Evolutionary conservation across 2,888 invertebrate species (phyloP), one percentile per base, ranked within the genome.

Genomic region (Ichneumon xanthorius): DNA sequence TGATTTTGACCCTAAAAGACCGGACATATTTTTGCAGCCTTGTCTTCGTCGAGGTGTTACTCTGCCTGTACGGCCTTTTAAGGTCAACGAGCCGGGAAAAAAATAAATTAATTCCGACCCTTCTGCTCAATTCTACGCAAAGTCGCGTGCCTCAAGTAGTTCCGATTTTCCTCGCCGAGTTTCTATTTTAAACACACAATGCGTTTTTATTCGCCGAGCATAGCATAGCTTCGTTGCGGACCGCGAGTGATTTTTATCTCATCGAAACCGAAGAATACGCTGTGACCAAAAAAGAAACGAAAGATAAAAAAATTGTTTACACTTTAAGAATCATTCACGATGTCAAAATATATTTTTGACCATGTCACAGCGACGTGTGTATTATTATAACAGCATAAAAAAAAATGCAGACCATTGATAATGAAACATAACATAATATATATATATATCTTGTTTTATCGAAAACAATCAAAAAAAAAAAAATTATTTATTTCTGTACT

Each of bases 361-460:
- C 19, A 26, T 45, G n/a, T 68, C 68, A 78, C 58, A 45, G 58
- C 26, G 40, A 68, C 53, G 55, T 68, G 48, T 53, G 61, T 58
- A 58, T 58, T 22, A 58, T 58, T 58, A 14, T 58, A 81, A 73
- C 72, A 78, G 55, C 50, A 72, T 53, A 2, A 68, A 78, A 68
- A 75, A 33, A 48, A 71, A 75, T 73, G 53, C 50, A 77, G 58
- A 84, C 67, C 61, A 77, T 85, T 68, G 58, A 84, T 79, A 82
- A 63, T 82, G 80, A 82, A 79, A 81, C 70, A 76, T 75, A 82
- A 78, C 55, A 78, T 80, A 78, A 84, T 81, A 61, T 58, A 70
- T 58, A 73, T 55, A 61, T 19, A n/a, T n/a, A n/a, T n/a, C 16
- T 33, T 40, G 61, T 55, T 76, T 37, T 61, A 67, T 76, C 33